These are phyloP conservation scores for Parus major DNA, from an alignment of 2,113 vertebrate genomes.

Conservation along the genomic window DNA sequence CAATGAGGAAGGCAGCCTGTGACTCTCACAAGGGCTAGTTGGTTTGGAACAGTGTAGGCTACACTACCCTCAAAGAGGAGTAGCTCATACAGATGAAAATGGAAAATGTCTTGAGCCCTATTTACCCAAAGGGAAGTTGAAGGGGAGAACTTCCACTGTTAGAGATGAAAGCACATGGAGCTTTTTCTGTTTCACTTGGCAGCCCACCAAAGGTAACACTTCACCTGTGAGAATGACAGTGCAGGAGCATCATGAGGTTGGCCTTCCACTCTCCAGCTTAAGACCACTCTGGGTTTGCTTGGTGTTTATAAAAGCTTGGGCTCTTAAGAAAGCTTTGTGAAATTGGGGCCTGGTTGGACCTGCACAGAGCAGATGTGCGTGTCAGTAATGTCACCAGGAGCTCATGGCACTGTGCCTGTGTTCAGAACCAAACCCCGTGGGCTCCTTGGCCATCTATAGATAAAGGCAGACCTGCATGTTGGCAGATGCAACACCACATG, in stretches of 20 bases:
- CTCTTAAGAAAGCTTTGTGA: not conserved
- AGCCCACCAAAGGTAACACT: not conserved
- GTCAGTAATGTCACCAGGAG: not conserved
- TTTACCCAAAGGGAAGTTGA: not conserved
- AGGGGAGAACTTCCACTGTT: not conserved
- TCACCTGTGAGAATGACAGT: not conserved
- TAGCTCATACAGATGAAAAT: not conserved
- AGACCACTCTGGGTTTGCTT: not conserved
- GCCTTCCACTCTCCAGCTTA: not conserved
- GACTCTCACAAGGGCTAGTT: not conserved
- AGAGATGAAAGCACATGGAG: not conserved
- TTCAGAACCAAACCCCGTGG: not conserved
- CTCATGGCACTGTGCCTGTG: rapidly evolving
- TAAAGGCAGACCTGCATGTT: not conserved
- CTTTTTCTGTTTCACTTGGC: not conserved
- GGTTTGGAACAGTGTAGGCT: not conserved
- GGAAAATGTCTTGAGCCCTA: not conserved
- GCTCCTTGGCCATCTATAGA: not conserved
- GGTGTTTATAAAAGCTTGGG: not conserved
- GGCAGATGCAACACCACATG: not conserved
- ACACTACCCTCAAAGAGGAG: not conserved
- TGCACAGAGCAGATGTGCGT: not conserved
- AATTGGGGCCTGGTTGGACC: not conserved
- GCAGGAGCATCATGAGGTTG: not conserved
- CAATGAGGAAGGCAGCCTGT: not conserved